Base-by-base conservation (phyloP, 2,113 vertebrate genomes). In the Phalacrocorax brasilianus region DNA sequence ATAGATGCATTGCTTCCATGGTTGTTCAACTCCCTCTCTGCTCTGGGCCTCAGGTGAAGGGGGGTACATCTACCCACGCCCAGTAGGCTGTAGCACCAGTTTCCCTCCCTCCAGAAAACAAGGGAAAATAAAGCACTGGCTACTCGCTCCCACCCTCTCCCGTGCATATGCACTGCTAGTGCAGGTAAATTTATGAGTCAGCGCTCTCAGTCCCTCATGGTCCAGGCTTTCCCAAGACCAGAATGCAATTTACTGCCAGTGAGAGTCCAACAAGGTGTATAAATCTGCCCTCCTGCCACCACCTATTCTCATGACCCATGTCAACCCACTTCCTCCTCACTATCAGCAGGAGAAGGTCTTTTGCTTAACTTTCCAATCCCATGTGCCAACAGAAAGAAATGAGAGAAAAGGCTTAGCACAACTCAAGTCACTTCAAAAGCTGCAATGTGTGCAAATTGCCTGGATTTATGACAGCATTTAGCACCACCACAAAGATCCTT, bases 1-100 rank as follows among this genome's bases (percentile, higher is more conserved):
- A 2, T 0, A 23, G 30, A 86, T 56, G 14, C 76, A 62, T 40
- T 2, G 0, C 12, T 5, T 56, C 21, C 1, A 2, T 1, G 1
- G 49, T 24, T 82, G 49, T n/a, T 72, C 56, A 91, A 4, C 35
- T 70, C 24, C 20, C 12, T 9, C 30, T 76, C 40, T 76, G 33
- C 40, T 76, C 58, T 61, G 49, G 45, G 45, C 33, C 23, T 3
- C 13, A 28, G 40, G 52, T 28, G 16, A 74, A 92, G 24, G 8
- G 18, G 22, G 24, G 4, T 14, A 72, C 14, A 49, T 40, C 77
- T 86, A 47, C 42, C 24, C 13, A 50, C 18, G 74, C 14, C 0
- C 0, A 77, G 26, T 33, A 75, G 23, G 23, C 33, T 52, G 27
- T 22, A 59, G 52, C 66, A 81, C 24, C 66, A 70, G 32, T 22